Evolutionary conservation across 2,888 invertebrate species (phyloP).

Genomic region (Sicus ferrugineus): DNA sequence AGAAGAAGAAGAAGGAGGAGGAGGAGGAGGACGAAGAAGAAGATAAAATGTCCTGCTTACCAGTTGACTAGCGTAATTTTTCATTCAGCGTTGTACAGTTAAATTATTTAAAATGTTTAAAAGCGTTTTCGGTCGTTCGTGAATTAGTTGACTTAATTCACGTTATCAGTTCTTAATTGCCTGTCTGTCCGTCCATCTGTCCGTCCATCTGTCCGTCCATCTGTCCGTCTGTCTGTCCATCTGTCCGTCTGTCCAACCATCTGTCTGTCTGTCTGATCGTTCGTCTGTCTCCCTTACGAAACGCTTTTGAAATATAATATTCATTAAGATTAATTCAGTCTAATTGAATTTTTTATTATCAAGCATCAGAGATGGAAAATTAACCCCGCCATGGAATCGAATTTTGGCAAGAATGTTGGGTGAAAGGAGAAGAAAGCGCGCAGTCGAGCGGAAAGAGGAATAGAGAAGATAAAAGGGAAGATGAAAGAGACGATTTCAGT

Average conservation of each 20-base stretch:
- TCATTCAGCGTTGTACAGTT: conserved; percentile 21
- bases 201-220: conserved; percentile 26
- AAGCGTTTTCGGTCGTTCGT: conserved; percentile 59
- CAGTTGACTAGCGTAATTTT: conserved; percentile 7
- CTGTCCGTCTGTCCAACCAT: background rate
- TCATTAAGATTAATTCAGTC: conserved; percentile 25
- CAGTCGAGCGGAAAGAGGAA: too few relatives aligned
- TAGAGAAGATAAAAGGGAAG: too few relatives aligned
- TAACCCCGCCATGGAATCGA: background rate
- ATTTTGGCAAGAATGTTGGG: background rate
- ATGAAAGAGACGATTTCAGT: too few relatives aligned
- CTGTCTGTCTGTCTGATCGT: background rate
- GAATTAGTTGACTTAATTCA: conserved; percentile 33
- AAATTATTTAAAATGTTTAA: conserved; percentile 62
- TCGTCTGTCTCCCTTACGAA: background rate
- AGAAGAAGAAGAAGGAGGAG: conserved; percentile 32
- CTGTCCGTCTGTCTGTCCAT: conserved; percentile 21
- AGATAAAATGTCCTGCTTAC: background rate
- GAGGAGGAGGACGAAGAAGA: background rate
- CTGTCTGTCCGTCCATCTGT: too few relatives aligned
- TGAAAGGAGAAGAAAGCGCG: background rate
- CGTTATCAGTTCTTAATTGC: conserved; percentile 8
- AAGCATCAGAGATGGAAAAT: background rate
- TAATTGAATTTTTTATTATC: conserved; percentile 30
- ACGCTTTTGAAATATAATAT: conserved; percentile 22